phyloP scores from a whole-genome alignment of 2,797 vertebrate species.

The Allobates femoralis region DNA sequence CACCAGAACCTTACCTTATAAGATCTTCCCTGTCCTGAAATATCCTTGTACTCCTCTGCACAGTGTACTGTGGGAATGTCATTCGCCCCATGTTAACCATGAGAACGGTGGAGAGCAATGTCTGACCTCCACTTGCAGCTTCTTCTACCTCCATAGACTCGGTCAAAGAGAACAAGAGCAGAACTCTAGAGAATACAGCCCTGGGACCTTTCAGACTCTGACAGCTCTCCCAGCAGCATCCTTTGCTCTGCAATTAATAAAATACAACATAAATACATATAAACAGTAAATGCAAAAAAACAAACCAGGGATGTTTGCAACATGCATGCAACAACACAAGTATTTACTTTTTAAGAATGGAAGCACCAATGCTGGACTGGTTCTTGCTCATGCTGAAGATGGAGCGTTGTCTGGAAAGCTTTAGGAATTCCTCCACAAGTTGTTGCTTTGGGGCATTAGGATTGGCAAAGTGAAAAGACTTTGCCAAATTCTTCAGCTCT shows the following conservation, averaged over 20 bases:
- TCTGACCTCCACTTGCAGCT: constrained; percentile 84
- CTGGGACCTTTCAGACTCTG: constrained; percentile 80
- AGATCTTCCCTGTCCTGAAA: constrained; percentile 92
- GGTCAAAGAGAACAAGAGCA: constrained; percentile 90
- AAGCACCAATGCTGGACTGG: constrained; percentile 75
- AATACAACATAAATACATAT: background rate
- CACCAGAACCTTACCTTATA: constrained; percentile 79
- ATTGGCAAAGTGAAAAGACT: constrained; percentile 86
- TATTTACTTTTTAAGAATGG: constrained; percentile 90
- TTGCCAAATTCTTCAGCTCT: constrained; percentile 87
- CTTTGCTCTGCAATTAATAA: constrained; percentile 80
- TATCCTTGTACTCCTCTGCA: constrained; percentile 79
- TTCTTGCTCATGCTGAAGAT: constrained; percentile 77
- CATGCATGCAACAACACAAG: too few species aligned
- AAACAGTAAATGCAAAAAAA: background rate
- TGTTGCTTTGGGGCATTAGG: constrained; percentile 85
- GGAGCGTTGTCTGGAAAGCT: constrained; percentile 85
- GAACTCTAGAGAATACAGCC: constrained; percentile 85
- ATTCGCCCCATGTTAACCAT: constrained; percentile 87
- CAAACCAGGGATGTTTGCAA: background rate
- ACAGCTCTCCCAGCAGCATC: constrained; percentile 82
- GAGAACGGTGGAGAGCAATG: constrained; percentile 87
- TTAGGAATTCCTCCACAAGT: constrained; percentile 83
- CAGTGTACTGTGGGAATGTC: constrained; percentile 86
- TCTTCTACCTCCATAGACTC: constrained; percentile 91